Conservation (phyloP, 2,113 vertebrate species). For the Solea senegalensis region DNA sequence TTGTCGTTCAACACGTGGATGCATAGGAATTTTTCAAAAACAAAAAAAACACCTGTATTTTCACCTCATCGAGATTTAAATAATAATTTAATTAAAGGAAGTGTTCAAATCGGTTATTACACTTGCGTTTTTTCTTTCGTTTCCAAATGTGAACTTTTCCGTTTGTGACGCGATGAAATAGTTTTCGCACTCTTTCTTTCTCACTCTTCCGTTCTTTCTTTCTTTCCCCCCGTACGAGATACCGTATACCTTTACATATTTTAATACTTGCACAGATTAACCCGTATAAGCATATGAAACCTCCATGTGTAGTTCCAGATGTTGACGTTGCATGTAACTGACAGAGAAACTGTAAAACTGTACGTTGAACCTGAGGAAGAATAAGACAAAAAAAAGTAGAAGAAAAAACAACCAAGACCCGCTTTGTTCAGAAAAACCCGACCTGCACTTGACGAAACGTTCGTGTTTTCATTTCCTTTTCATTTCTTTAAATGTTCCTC, state of each 20-base stretch:
- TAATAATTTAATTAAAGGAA: slow-evolving; percentile 65
- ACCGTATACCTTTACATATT: slow-evolving; percentile 81
- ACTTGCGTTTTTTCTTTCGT: slow-evolving; percentile 53
- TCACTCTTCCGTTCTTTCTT: background rate
- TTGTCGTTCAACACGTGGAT: slow-evolving; percentile 85
- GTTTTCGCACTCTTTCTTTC: slow-evolving; percentile 66
- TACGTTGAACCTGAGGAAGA: slow-evolving; percentile 51
- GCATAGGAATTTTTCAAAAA: slow-evolving; percentile 79
- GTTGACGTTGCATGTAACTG: slow-evolving; percentile 86
- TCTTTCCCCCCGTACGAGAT: slow-evolving; percentile 58
- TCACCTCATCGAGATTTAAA: slow-evolving; percentile 75
- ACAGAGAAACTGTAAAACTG: slow-evolving; percentile 81
- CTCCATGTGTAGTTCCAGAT: slow-evolving; percentile 86
- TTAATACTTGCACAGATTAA: slow-evolving; percentile 86
- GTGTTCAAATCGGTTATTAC: slow-evolving; percentile 60
- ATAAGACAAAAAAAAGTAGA: background rate
- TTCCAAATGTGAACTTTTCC: slow-evolving; percentile 72
- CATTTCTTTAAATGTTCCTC: slow-evolving; percentile 23
- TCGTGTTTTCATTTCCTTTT: slow-evolving; percentile 54
- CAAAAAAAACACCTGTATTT: slow-evolving; percentile 70
- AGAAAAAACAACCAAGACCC: slow-evolving; percentile 59
- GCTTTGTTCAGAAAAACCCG: slow-evolving; percentile 80
- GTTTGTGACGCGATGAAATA: slow-evolving; percentile 81
- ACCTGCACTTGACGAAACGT: slow-evolving; percentile 85
- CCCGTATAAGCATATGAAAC: slow-evolving; percentile 81